Base-by-base conservation (phyloP, 2,888 invertebrate species). In the Drosophila flavopinicola region DNA sequence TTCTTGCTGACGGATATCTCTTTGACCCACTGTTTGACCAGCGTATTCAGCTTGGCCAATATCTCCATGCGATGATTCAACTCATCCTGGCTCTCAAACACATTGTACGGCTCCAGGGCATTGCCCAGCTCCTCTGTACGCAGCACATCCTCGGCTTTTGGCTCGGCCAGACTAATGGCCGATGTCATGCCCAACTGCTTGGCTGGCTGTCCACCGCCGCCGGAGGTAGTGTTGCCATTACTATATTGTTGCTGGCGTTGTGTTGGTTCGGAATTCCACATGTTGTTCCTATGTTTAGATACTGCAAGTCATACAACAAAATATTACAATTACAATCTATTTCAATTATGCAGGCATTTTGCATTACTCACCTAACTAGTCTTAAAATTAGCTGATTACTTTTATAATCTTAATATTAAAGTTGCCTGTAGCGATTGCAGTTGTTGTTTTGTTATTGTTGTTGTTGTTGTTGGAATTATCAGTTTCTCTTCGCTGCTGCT, bases 1-100 rank as follows among this genome's bases (percentile, higher is more conserved):
- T 98, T 98, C 91, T 96, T 95, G 73, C 95, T 93, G 53, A 96
- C 91, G 38, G 98, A 97, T 41, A 98, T 95, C 78, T 97, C 96
- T 74, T 94, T 93, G 70, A 99, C 98, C 99, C 99, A 99, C 88
- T 96, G 94, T 77, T 97, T 95, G 9, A 99, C 98, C 41, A 99
- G 92, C 3, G 94, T 93, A 91, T 99, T 98, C 58, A 99, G 91
- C 88, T 97, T 96, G 33, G 95, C 95, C 65, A 96, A 91, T 64
- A 96, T 95, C 85, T 95, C 95, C 95, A 96, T 95, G 71, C 97
- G 94, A 90, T 98, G 97, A 88, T 96, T 95, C 84, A 98, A 93
- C 90, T 98, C 98, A 67, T 94, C 94, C 73, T 97, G 97, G 0
- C 95, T 94, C 92, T 98, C 98, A 90, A 97, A 98, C 41, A 98